Conservation (phyloP, 1,140 invertebrate genomes). For the Holcopasites calliopsidis region DNA sequence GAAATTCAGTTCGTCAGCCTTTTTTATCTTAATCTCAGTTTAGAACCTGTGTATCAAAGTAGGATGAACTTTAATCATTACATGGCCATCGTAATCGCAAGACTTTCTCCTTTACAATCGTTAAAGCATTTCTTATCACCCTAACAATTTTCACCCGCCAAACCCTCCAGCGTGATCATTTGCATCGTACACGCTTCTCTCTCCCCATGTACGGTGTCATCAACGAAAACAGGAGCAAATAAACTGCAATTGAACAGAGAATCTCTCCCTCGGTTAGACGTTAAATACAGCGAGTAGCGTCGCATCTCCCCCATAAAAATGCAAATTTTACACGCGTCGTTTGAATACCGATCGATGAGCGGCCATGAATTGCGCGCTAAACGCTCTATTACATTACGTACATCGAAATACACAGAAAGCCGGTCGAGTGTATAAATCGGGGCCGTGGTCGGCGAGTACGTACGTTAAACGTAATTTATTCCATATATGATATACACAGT, state of each 20-base stretch:
- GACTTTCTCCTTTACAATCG: no score
- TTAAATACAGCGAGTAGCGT: not conserved
- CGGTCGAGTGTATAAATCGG: constrained; percentile 41
- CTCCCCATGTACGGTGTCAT: not conserved
- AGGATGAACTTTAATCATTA: no score
- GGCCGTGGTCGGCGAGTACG: constrained; percentile 16
- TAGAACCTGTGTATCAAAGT: no score
- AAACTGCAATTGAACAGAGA: not conserved
- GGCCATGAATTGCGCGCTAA: constrained; percentile 26
- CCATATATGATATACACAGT: constrained; percentile 51
- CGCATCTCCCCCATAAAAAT: constrained; percentile 6
- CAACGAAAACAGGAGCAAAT: no score
- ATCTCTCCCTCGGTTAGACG: not conserved
- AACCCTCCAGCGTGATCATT: not conserved
- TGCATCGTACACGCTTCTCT: not conserved
- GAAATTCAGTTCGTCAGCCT: no score
- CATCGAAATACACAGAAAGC: constrained; percentile 31
- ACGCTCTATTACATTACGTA: constrained; percentile 41
- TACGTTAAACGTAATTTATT: constrained; percentile 54
- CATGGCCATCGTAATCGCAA: no score
- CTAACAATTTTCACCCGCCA: not conserved
- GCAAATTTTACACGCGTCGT: constrained; percentile 22
- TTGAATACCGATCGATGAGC: constrained; percentile 22
- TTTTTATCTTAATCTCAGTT: no score
- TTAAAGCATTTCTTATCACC: no score